Percentiles rank a stretch among this genome's conserved stretches.
These are phyloP conservation scores for Puma concolor DNA, from an alignment of 2,113 vertebrate genomes.

Conservation along the genomic window DNA sequence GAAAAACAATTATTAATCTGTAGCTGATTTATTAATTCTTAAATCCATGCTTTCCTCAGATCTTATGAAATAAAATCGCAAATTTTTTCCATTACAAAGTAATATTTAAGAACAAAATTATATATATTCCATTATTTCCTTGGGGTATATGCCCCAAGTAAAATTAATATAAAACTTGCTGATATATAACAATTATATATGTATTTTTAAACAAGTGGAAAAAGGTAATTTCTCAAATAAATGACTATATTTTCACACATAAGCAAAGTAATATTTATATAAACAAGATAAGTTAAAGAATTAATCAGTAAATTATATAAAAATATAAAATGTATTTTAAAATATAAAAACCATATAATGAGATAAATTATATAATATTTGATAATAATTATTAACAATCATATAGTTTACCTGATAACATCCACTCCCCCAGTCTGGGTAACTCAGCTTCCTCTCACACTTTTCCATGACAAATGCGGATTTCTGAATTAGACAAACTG, in stretches of 20 bases:
- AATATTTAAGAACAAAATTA: constrained; percentile 52
- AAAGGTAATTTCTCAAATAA: constrained; percentile 44
- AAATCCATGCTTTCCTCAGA: background rate
- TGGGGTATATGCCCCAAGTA: background rate
- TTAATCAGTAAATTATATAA: constrained; percentile 2
- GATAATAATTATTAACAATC: background rate
- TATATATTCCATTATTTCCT: background rate
- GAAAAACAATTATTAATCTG: background rate
- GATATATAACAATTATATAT: background rate
- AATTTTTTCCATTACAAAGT: background rate
- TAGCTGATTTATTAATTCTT: constrained; percentile 30
- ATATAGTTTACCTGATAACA: constrained; percentile 92
- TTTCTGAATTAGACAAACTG: constrained; percentile 95
- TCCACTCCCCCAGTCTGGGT: constrained; percentile 98
- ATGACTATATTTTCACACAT: background rate
- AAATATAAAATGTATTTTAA: background rate
- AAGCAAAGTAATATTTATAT: constrained; percentile 35
- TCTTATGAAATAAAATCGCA: constrained; percentile 1
- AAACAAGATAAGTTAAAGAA: background rate
- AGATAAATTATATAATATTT: background rate
- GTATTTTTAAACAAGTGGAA: constrained; percentile 33
- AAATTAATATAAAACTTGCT: constrained; percentile 37
- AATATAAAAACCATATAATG: background rate
- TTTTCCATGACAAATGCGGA: constrained; percentile 97
- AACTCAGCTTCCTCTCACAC: constrained; percentile 93